Percentiles rank a stretch among this genome's conserved stretches.
Evolutionary conservation across 2,888 invertebrate genomes (phyloP).

Genomic region (Tetragnatha montana): DNA sequence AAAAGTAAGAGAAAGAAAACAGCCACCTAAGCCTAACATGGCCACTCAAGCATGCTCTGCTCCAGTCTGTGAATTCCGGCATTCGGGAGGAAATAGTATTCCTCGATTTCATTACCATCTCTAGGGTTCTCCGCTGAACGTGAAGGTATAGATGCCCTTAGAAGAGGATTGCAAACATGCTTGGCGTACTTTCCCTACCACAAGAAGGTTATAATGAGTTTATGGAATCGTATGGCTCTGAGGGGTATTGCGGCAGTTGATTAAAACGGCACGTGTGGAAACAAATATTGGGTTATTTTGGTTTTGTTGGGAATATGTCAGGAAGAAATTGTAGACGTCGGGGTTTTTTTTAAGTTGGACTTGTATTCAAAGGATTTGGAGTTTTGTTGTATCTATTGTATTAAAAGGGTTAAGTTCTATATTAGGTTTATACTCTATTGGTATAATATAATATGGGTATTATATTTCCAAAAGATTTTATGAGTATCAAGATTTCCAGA

Average conservation of each 20-base stretch:
- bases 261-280: neutral
- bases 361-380: no score
- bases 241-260: neutral
- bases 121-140: neutral
- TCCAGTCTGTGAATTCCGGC: slow-evolving; percentile 14
- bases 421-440: no score
- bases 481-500: no score
- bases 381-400: no score
- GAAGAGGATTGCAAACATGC: neutral
- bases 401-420: no score
- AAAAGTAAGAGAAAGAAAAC: slow-evolving; percentile 30
- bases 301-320: neutral
- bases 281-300: no score
- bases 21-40: slow-evolving; percentile 4
- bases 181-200: neutral
- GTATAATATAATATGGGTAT: no score
- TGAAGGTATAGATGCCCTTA: slow-evolving; percentile 3
- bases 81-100: neutral
- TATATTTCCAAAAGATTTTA: no score
- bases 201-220: neutral
- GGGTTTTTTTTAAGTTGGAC: neutral
- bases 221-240: neutral
- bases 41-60: slow-evolving; percentile 5
- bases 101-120: neutral
- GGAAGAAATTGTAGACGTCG: neutral